A percentile compares a stretch with the other conserved stretches of the same genome.
phyloP scores from a whole-genome alignment of 1,140 invertebrate species.

The Drosophila oshimai region DNA sequence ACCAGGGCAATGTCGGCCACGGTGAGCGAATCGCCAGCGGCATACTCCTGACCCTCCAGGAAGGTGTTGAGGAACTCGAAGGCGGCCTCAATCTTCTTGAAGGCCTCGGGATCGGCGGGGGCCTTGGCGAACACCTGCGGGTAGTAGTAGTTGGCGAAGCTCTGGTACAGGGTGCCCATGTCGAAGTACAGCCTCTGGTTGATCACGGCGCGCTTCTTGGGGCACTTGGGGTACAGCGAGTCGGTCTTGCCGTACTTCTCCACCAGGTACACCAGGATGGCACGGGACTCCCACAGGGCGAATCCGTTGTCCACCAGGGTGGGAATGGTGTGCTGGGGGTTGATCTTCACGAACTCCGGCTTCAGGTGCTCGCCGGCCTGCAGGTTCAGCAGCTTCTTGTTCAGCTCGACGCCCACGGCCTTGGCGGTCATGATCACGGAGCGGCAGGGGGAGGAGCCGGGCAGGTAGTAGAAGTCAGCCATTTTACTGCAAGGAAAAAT shows the following conservation, averaged over 20 bases:
- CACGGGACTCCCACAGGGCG: slow-evolving; percentile 87
- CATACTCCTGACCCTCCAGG: slow-evolving; percentile 86
- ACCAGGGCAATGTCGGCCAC: slow-evolving; percentile 88
- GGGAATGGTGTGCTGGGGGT: slow-evolving; percentile 86
- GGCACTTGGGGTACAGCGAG: slow-evolving; percentile 87
- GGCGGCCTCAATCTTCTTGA: slow-evolving; percentile 86
- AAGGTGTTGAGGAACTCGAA: slow-evolving; percentile 87
- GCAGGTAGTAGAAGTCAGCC: slow-evolving; percentile 86
- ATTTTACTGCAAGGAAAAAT: slow-evolving; percentile 41
- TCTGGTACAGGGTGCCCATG: slow-evolving; percentile 86
- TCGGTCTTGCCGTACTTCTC: slow-evolving; percentile 88
- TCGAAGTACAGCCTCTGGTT: slow-evolving; percentile 91
- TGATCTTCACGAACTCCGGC: slow-evolving; percentile 88
- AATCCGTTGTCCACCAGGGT: slow-evolving; percentile 88
- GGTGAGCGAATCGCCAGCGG: slow-evolving; percentile 87
- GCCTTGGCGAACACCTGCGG: slow-evolving; percentile 87
- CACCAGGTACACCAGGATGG: slow-evolving; percentile 88
- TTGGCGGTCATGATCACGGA: slow-evolving; percentile 87
- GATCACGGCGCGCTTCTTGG: slow-evolving; percentile 87
- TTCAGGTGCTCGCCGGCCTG: slow-evolving; percentile 86
- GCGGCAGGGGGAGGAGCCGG: slow-evolving; percentile 88
- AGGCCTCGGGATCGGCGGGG: slow-evolving; percentile 86
- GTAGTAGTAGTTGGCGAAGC: slow-evolving; percentile 87
- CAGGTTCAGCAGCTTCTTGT: slow-evolving; percentile 87
- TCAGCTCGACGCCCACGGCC: slow-evolving; percentile 88